These are phyloP conservation scores for Manis javanica DNA, from an alignment of 2,797 vertebrate genomes.

Conservation along the genomic window DNA sequence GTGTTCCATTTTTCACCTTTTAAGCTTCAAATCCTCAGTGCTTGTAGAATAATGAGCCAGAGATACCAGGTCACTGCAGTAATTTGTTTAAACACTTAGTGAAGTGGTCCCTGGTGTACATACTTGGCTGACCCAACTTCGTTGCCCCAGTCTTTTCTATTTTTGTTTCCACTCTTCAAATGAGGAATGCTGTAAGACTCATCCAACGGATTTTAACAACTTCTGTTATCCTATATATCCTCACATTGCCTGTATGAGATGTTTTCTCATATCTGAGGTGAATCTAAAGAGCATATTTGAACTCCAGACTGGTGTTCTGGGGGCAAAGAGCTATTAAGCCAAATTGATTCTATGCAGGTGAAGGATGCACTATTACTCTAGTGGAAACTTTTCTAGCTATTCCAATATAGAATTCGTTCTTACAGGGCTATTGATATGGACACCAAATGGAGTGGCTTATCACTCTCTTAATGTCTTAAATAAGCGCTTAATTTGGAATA, in stretches of 20 bases:
- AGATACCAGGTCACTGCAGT: constrained; percentile 55
- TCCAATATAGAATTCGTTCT: constrained; percentile 65
- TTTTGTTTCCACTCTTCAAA: constrained; percentile 61
- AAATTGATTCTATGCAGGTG: constrained; percentile 69
- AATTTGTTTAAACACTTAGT: constrained; percentile 26
- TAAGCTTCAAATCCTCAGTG: constrained; percentile 63
- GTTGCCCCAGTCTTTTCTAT: neutral
- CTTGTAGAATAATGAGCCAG: constrained; percentile 61
- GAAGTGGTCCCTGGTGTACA: constrained; percentile 51
- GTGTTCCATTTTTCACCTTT: constrained; percentile 72
- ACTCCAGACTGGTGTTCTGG: constrained; percentile 44
- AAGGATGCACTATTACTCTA: constrained; percentile 46
- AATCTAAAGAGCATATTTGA: constrained; percentile 65
- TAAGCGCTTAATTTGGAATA: constrained; percentile 78
- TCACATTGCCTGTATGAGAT: constrained; percentile 13
- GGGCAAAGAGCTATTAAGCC: constrained; percentile 61
- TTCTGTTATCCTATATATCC: constrained; percentile 35
- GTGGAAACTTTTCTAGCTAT: constrained; percentile 54
- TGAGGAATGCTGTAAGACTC: constrained; percentile 44
- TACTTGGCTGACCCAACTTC: constrained; percentile 38
- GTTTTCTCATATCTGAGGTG: neutral
- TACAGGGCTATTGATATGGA: constrained; percentile 62
- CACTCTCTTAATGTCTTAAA: constrained; percentile 70
- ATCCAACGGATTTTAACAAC: constrained; percentile 36
- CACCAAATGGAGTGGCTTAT: constrained; percentile 69